Evolutionary conservation across 2,888 invertebrate species (phyloP).

Genomic region (Xanthia icteritia): DNA sequence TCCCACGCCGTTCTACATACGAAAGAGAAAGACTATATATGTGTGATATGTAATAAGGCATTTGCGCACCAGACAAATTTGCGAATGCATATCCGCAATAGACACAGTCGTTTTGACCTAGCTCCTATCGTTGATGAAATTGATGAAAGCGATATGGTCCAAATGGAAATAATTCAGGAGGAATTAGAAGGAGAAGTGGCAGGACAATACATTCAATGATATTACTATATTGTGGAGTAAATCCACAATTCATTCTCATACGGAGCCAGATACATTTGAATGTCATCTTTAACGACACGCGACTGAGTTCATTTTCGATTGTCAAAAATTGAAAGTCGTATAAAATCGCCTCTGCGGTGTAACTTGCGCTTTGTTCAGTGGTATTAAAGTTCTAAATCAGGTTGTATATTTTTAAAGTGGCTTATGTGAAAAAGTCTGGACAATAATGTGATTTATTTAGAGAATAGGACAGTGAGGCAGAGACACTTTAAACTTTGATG

Average conservation of each 20-base stretch:
- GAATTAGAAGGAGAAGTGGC: constrained; percentile 75
- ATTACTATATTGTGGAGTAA: constrained; percentile 36
- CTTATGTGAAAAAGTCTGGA: background rate
- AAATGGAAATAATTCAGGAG: constrained; percentile 79
- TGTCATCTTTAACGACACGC: background rate
- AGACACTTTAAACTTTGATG: no score
- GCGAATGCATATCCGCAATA: constrained; percentile 77
- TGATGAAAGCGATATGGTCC: constrained; percentile 74
- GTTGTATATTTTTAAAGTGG: background rate
- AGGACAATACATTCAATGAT: constrained; percentile 66
- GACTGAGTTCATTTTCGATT: background rate
- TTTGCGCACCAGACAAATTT: constrained; percentile 86
- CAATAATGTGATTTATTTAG: background rate
- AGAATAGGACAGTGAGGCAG: background rate
- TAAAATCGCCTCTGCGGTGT: background rate
- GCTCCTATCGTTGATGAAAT: constrained; percentile 66
- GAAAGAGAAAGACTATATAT: constrained; percentile 87
- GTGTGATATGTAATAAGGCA: constrained; percentile 89
- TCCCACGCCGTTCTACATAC: constrained; percentile 91
- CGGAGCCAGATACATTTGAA: background rate
- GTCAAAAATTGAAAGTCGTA: background rate
- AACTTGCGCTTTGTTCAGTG: constrained; percentile 10
- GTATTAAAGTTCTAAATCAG: background rate
- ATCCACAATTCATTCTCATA: constrained; percentile 8
- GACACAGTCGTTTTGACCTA: constrained; percentile 72